These are phyloP conservation scores for Parnassius smintheus DNA, from an alignment of 2,888 invertebrate genomes.

Conservation along the genomic window DNA sequence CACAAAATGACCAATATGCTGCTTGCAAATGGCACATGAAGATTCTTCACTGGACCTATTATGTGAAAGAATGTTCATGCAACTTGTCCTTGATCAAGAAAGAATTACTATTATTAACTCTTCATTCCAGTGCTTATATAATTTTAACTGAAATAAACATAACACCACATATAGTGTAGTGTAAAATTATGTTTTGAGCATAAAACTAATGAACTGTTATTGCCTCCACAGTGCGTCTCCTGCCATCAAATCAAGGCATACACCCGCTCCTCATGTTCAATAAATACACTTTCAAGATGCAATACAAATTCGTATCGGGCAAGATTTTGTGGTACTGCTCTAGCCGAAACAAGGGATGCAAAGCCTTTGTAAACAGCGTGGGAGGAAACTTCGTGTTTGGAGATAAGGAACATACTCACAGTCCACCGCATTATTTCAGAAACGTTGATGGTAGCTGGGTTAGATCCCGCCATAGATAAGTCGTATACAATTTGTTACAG, in stretches of 20 bases:
- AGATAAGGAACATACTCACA: slow-evolving; percentile 30
- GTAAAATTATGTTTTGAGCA: too few relatives aligned
- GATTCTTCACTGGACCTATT: too few relatives aligned
- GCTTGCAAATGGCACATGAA: too few relatives aligned
- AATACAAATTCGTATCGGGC: slow-evolving; percentile 26
- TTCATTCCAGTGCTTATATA: too few relatives aligned
- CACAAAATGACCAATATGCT: too few relatives aligned
- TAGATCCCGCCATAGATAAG: slow-evolving; percentile 6
- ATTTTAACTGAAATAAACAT: too few relatives aligned
- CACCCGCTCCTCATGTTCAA: slow-evolving; percentile 38
- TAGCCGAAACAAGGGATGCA: slow-evolving; percentile 21
- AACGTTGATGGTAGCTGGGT: slow-evolving; percentile 26
- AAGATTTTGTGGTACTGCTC: slow-evolving; percentile 28
- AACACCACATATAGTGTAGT: too few relatives aligned
- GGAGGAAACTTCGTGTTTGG: slow-evolving; percentile 30
- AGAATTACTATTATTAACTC: too few relatives aligned
- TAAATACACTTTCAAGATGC: slow-evolving; percentile 35
- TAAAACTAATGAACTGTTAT: neutral
- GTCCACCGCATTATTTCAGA: slow-evolving; percentile 27
- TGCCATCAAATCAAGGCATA: slow-evolving; percentile 37
- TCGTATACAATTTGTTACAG: neutral
- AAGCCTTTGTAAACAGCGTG: slow-evolving; percentile 24
- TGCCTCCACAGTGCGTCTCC: slow-evolving; percentile 28
- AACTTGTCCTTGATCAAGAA: too few relatives aligned
- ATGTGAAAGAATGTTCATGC: too few relatives aligned